These are phyloP conservation scores for Timema podura DNA, from an alignment of 2,888 invertebrate species.

Conservation along the genomic window DNA sequence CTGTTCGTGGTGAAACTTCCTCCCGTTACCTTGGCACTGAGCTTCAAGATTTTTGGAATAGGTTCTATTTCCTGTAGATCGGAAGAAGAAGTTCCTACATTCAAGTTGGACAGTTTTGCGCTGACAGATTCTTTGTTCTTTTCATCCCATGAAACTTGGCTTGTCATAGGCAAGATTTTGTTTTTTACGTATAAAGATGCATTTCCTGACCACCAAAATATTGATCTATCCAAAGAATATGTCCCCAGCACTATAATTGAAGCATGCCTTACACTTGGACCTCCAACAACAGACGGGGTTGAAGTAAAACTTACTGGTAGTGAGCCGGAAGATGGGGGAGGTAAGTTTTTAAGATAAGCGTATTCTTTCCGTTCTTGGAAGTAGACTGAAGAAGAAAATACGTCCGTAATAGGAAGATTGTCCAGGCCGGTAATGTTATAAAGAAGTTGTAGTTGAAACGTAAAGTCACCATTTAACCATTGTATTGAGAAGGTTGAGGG, in stretches of 20 bases:
- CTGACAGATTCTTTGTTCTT: no score
- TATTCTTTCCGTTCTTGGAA: slow-evolving; percentile 4
- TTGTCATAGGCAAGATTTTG: no score
- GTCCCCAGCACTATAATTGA: not conserved
- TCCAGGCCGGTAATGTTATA: not conserved
- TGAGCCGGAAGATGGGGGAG: not conserved
- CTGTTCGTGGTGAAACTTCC: no score
- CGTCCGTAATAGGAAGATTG: slow-evolving; percentile 1
- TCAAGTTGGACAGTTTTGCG: no score
- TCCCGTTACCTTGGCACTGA: no score
- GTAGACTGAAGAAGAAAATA: slow-evolving; percentile 7
- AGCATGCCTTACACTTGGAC: not conserved
- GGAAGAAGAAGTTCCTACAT: no score
- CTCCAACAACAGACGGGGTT: not conserved
- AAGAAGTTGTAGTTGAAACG: not conserved
- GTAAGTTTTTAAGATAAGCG: slow-evolving; percentile 4
- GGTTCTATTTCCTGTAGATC: no score
- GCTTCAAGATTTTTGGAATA: no score
- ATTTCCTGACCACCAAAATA: slow-evolving; percentile 17
- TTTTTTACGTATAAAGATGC: slow-evolving; percentile 2
- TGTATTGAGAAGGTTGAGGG: not conserved
- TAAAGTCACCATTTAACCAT: slow-evolving; percentile 19
- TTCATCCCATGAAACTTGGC: no score
- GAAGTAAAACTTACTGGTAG: not conserved
- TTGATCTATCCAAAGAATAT: slow-evolving; percentile 10